Conservation (phyloP, 37 sponge, comb jelly and placozoan species). For the Axinella damicornis region DNA sequence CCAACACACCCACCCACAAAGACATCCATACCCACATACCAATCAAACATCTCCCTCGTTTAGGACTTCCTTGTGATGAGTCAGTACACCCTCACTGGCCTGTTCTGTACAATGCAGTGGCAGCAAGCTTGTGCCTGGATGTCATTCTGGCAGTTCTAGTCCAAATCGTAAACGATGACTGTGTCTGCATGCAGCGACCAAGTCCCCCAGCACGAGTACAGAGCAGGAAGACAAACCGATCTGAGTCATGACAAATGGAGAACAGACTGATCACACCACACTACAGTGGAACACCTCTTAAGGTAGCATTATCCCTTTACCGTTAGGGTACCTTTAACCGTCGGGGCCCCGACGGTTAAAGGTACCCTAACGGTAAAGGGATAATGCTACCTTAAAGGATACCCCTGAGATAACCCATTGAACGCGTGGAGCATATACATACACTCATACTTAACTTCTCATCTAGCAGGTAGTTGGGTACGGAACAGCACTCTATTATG, state of each 20-base stretch:
- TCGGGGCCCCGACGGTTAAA: too few species aligned
- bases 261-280: too few species aligned
- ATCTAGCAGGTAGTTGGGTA: slow-evolving; percentile 3
- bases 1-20: too few species aligned
- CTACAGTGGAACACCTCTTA: too few species aligned
- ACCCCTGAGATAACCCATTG: too few species aligned
- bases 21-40: too few species aligned
- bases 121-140: slow-evolving; percentile 95
- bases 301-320: too few species aligned
- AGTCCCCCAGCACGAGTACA: slow-evolving; percentile 97
- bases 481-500: slow-evolving; percentile 7
- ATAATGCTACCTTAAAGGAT: too few species aligned
- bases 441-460: too few species aligned
- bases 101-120: slow-evolving; percentile 94
- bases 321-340: too few species aligned
- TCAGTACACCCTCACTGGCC: slow-evolving; percentile 93
- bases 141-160: slow-evolving; percentile 99
- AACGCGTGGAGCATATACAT: too few species aligned
- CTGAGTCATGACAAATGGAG: slow-evolving; percentile 73
- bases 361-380: too few species aligned
- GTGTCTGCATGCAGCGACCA: slow-evolving; percentile 95
- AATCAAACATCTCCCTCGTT: slow-evolving; percentile 96
- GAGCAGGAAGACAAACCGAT: slow-evolving; percentile 96
- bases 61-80: slow-evolving; percentile 93
- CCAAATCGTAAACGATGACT: slow-evolving; percentile 96